Base-by-base conservation (phyloP, 1,140 invertebrate species). In the Eulimnadia texana region DNA sequence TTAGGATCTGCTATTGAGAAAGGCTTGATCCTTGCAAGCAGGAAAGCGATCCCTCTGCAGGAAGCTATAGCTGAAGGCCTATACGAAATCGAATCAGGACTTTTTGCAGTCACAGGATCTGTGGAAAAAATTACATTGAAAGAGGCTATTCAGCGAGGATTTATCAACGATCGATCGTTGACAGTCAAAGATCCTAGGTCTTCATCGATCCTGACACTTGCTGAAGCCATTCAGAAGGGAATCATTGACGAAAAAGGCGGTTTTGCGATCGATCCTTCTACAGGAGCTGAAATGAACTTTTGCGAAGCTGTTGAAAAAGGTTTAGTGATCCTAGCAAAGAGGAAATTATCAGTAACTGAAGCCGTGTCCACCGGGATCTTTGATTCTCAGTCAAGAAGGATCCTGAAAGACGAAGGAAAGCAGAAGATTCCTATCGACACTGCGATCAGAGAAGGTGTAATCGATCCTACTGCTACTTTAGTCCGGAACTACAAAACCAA, bases 361-460 rank as follows among this genome's bases (percentile, higher is more conserved):
- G 88, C 88, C 1, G 81, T 93, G 9, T 86, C 85, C 67, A 86
- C 88, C 74, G 88, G 90, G n/a, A 82, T 86, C 58, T 87, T 89
- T 66, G 72, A 78, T 67, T 81, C 83, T 1, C 78, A 80, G 59
- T 83, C 82, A 11, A 85, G 85, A 22, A 80, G 82, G 64, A 84
- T 88, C 67, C 80, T 80, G 70, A 78, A 81, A 9, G 80, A 84
- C 67, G 82, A 81, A 20, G 82, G 81, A 67, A 85, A 87, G 72
- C 55, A 16, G 20, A 83, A 83, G 68, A 71, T 92, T 47, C 81
- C 82, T 60, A 83, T 84, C 50, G 82, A 86, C 72, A 77, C 80
- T 66, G 86, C 87, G 50, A 83, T 90, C 66, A 81, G 82, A 69
- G 81, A 82, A 69, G 85, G 88, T 33, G 79, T 89, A 59, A 81